Evolutionary conservation across 2,113 vertebrate genomes (phyloP).

Genomic region (Rhinopomastus cyanomelas): DNA sequence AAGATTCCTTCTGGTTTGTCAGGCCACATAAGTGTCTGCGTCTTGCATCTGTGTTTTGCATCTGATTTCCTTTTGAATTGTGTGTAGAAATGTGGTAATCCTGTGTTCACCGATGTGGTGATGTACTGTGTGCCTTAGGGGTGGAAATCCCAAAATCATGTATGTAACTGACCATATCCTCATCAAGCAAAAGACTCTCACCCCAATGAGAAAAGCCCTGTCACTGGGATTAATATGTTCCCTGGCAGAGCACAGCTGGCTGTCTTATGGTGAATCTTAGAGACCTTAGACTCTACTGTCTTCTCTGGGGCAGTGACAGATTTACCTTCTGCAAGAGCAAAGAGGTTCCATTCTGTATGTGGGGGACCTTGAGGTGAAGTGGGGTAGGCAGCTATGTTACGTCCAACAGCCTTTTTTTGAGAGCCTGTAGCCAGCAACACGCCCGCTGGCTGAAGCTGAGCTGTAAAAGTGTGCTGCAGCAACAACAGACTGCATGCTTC

Average conservation of each 20-base stretch:
- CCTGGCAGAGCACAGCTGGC: background rate
- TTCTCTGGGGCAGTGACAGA: background rate
- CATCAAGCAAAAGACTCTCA: background rate
- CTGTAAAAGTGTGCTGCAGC: fast-evolving
- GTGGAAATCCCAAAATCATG: background rate
- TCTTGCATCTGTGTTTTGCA: background rate
- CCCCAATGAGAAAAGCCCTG: background rate
- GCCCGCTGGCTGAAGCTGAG: fast-evolving
- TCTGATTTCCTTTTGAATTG: background rate
- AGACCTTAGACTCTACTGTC: background rate
- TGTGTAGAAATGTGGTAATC: background rate
- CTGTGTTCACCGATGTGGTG: background rate
- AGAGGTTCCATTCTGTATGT: background rate
- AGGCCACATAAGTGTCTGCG: background rate
- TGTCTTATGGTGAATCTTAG: background rate
- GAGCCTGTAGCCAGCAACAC: fast-evolving
- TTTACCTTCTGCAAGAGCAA: background rate
- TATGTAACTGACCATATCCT: background rate
- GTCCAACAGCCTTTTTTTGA: background rate
- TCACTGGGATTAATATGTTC: background rate
- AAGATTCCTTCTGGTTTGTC: background rate
- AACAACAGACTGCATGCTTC: background rate
- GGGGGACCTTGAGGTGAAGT: background rate
- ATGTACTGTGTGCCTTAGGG: background rate
- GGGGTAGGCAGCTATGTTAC: background rate